Conservation (phyloP, 2,113 vertebrate genomes). For the Eulemur macaco region DNA sequence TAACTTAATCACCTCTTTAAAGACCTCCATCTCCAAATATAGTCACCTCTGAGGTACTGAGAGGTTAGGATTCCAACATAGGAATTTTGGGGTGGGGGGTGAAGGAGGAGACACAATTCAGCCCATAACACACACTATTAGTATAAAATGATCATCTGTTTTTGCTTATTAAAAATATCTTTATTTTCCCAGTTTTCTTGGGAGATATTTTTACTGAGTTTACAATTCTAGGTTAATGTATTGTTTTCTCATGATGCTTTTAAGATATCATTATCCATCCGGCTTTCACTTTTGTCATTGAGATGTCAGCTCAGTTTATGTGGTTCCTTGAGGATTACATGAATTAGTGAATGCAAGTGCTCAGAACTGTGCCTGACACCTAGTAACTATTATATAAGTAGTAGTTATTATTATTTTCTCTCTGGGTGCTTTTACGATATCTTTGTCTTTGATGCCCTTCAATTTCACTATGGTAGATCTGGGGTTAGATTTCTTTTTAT, state of each 20-base stretch:
- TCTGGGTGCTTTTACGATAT: neutral
- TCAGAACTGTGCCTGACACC: no score
- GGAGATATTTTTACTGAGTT: neutral
- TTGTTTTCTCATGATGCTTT: neutral
- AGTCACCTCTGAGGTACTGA: no score
- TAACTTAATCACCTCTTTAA: neutral
- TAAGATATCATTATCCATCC: neutral
- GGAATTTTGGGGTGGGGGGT: neutral
- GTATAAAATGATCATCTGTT: neutral
- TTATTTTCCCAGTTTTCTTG: neutral
- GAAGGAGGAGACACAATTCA: neutral
- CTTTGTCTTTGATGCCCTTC: neutral
- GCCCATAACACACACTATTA: neutral
- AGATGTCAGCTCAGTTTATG: accelerated
- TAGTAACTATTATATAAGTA: no score
- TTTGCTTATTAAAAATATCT: neutral
- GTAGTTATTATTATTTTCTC: neutral
- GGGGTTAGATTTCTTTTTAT: neutral
- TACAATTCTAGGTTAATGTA: neutral
- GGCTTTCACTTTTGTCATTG: neutral
- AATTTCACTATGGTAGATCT: neutral
- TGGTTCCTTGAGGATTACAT: neutral
- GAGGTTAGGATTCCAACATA: neutral
- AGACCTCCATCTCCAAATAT: neutral
- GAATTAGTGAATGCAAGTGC: neutral